A percentile compares a stretch with the other conserved stretches of the same genome.
These are phyloP conservation scores for Thalassophryne amazonica DNA, from an alignment of 2,797 vertebrate genomes.

Conservation along the genomic window DNA sequence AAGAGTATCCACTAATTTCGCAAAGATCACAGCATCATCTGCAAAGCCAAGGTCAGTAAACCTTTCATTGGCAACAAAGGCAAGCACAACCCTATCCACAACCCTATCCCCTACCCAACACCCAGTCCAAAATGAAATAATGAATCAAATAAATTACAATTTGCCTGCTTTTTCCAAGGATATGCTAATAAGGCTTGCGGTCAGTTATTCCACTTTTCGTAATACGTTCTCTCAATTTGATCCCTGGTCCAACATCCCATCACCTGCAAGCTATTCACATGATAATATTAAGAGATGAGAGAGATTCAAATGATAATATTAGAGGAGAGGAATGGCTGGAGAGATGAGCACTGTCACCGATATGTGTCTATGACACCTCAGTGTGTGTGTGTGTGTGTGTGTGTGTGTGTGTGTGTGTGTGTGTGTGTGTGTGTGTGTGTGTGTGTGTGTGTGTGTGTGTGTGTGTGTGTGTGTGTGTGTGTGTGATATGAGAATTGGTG, in stretches of 20 bases:
- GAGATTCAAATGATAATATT: conserved; percentile 76
- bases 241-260: conserved; percentile 62
- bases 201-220: conserved; percentile 66
- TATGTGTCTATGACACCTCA: conserved; percentile 74
- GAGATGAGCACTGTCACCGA: conserved; percentile 70
- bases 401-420: conserved; percentile 5
- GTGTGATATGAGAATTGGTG: conserved; percentile 87
- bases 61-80: no score
- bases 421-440: conserved; percentile 27
- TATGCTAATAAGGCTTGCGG: conserved; percentile 60
- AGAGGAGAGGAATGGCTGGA: conserved; percentile 65
- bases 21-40: no score
- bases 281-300: conserved; percentile 67
- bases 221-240: conserved; percentile 74
- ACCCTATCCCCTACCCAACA: no score
- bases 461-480: conserved; percentile 30
- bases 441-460: conserved; percentile 44
- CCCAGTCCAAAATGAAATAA: conserved; percentile 16
- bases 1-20: no score
- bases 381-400: conserved; percentile 76
- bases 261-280: conserved; percentile 71
- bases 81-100: no score
- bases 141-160: conserved; percentile 45
- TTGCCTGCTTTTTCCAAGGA: conserved; percentile 25
- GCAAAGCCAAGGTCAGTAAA: no score